A percentile compares a stretch with the other conserved stretches of the same genome.
Conservation (phyloP, 2,113 vertebrate genomes). For the Delphinapterus leucas region DNA sequence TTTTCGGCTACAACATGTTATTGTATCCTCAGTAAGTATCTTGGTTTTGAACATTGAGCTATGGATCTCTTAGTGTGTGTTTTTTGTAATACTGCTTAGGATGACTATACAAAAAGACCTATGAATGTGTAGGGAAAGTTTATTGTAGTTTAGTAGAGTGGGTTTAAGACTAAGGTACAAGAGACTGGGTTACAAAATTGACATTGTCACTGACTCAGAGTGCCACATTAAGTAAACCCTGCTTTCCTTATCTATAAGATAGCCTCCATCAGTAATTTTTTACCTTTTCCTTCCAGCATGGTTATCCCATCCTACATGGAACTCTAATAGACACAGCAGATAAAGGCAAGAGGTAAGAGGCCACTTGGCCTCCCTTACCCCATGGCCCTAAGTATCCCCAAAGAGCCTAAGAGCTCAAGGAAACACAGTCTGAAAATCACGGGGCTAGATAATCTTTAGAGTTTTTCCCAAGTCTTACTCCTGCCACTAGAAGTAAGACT, state of each 20-base stretch:
- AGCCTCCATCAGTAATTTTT: neutral
- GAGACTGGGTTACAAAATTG: neutral
- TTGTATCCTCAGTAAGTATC: neutral
- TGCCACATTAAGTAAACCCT: neutral
- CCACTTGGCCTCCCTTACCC: neutral
- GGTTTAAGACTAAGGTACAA: neutral
- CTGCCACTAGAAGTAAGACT: neutral
- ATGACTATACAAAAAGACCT: neutral
- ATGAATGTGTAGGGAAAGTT: neutral
- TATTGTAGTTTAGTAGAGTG: neutral
- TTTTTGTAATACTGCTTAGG: neutral
- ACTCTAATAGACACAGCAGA: neutral
- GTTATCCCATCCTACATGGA: neutral
- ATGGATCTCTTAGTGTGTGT: neutral
- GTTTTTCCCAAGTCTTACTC: neutral
- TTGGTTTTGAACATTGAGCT: constrained; percentile 24
- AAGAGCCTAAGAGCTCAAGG: neutral
- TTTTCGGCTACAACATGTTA: neutral
- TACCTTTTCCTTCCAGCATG: neutral
- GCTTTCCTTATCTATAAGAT: neutral
- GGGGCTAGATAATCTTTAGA: neutral
- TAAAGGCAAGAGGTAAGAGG: neutral
- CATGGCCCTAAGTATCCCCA: neutral
- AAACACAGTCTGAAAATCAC: constrained; percentile 21
- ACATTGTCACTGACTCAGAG: neutral